Conservation (phyloP, 2,888 invertebrate species). For the Mythimna albipuncta region DNA sequence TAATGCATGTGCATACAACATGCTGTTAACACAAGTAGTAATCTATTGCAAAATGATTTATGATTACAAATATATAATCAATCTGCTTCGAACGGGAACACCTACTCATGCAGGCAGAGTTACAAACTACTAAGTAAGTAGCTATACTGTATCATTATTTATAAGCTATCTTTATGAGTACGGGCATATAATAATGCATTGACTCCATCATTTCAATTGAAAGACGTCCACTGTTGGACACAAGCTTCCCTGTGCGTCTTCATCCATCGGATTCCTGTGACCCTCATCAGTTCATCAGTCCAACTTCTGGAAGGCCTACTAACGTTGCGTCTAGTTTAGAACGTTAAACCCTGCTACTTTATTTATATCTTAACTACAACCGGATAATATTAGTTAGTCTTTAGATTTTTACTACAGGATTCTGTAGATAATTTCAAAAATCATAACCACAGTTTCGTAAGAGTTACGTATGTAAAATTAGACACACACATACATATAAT, state of each 20-base stretch:
- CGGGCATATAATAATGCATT: too few relatives aligned
- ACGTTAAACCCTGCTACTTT: conserved; percentile 8
- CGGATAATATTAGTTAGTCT: conserved; percentile 21
- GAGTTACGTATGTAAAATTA: not conserved
- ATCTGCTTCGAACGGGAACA: conserved; percentile 19
- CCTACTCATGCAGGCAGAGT: conserved; percentile 22
- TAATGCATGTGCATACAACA: conserved; percentile 42
- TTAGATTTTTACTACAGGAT: conserved; percentile 21
- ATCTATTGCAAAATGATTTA: conserved; percentile 54
- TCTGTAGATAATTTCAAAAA: conserved; percentile 14
- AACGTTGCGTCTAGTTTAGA: not conserved
- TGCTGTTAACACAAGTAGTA: conserved; percentile 43
- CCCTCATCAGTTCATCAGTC: too few relatives aligned
- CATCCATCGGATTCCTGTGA: too few relatives aligned
- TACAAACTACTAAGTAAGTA: conserved; percentile 1
- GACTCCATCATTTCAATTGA: too few relatives aligned
- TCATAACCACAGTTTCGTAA: not conserved
- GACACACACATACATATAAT: too few relatives aligned
- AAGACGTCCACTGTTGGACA: too few relatives aligned
- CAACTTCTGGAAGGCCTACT: too few relatives aligned
- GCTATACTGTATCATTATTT: too few relatives aligned
- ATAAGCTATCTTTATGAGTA: too few relatives aligned
- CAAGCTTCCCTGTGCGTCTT: too few relatives aligned
- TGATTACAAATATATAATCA: conserved; percentile 43
- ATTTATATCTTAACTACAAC: conserved; percentile 13